A percentile compares a stretch with the other conserved stretches of the same genome.
These are phyloP conservation scores for Thunnus thynnus DNA, from an alignment of 2,113 vertebrate species.

Conservation along the genomic window DNA sequence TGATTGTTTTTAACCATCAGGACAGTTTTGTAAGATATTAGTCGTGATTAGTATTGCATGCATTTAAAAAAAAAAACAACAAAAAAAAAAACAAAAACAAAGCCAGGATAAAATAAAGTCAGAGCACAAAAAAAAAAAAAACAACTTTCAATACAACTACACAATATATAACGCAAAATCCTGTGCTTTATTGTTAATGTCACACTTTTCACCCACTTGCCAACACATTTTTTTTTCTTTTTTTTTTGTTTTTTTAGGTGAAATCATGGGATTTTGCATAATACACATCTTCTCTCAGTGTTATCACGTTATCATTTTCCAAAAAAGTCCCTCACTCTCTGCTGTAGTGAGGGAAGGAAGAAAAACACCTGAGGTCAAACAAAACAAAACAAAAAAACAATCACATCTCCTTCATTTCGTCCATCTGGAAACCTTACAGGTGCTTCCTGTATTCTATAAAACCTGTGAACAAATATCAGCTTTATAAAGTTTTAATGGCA, in stretches of 20 bases:
- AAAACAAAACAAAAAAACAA: slow-evolving; percentile 14
- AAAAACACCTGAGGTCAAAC: slow-evolving; percentile 60
- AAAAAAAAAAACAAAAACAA: slow-evolving; percentile 55
- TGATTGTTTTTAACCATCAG: slow-evolving; percentile 37
- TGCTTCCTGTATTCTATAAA: slow-evolving; percentile 29
- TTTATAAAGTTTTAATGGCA: slow-evolving; percentile 51
- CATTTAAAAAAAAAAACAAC: slow-evolving; percentile 54
- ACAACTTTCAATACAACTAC: not conserved
- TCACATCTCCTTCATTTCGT: slow-evolving; percentile 34
- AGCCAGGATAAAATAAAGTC: slow-evolving; percentile 48
- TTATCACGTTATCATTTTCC: not conserved
- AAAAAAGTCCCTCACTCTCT: slow-evolving; percentile 6
- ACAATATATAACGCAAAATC: slow-evolving; percentile 19
- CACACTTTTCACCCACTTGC: not conserved
- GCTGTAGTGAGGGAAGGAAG: slow-evolving; percentile 24
- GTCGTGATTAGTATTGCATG: slow-evolving; percentile 61
- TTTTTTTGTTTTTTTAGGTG: no score
- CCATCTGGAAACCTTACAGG: slow-evolving; percentile 19
- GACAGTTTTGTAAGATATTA: slow-evolving; percentile 50
- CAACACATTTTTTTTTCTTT: not conserved
- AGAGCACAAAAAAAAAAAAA: slow-evolving; percentile 25
- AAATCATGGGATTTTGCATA: slow-evolving; percentile 30
- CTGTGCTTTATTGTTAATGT: slow-evolving; percentile 16
- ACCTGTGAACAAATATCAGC: slow-evolving; percentile 29
- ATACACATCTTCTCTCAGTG: slow-evolving; percentile 23